These are phyloP conservation scores for Passer montanus DNA, from an alignment of 2,113 vertebrate genomes.

Conservation along the genomic window DNA sequence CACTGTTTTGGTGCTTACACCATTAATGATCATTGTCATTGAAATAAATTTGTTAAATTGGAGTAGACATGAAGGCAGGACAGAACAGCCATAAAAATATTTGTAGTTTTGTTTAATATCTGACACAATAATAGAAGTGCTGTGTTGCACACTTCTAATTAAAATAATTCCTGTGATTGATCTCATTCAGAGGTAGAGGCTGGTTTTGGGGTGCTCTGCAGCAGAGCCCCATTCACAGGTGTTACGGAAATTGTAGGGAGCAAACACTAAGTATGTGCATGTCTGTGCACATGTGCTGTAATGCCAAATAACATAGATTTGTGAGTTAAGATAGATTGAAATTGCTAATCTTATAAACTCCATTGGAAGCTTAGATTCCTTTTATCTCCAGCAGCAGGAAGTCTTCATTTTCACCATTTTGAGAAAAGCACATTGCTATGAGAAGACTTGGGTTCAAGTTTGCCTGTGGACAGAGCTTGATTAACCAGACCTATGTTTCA, in stretches of 20 bases:
- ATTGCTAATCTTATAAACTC: background rate
- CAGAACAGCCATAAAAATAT: background rate
- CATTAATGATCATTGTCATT: background rate
- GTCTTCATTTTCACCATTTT: constrained; percentile 31
- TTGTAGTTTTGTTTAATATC: background rate
- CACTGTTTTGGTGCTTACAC: background rate
- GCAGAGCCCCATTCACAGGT: background rate
- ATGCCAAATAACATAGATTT: background rate
- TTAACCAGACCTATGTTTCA: constrained; percentile 40
- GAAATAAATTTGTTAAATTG: background rate
- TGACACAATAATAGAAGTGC: background rate
- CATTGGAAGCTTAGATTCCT: constrained; percentile 42
- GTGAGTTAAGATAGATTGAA: constrained; percentile 74
- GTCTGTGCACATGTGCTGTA: background rate
- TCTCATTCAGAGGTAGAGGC: background rate
- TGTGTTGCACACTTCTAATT: background rate
- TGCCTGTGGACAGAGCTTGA: constrained; percentile 50
- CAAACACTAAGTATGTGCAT: constrained; percentile 61
- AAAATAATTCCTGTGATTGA: background rate
- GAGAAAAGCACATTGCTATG: constrained; percentile 28
- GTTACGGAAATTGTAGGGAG: constrained; percentile 45
- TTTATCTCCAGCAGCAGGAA: constrained; percentile 41
- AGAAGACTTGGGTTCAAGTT: constrained; percentile 45
- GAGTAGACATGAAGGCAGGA: background rate
- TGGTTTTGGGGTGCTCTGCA: background rate